Evolutionary conservation across 1,140 invertebrate species (phyloP).

Genomic region (Drosophila murphyi): DNA sequence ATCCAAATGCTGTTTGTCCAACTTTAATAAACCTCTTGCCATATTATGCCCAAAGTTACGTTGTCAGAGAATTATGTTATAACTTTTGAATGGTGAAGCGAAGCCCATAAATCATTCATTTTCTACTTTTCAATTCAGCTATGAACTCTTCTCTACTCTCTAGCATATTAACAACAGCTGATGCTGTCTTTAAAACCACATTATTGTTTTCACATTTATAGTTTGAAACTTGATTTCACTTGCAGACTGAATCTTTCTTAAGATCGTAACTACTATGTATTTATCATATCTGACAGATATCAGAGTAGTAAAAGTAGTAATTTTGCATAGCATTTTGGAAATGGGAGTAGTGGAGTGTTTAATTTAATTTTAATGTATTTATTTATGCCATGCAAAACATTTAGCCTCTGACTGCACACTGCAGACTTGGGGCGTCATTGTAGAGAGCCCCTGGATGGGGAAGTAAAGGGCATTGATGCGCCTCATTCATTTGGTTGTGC

Average conservation of each 20-base stretch:
- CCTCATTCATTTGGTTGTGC: slow-evolving; percentile 74
- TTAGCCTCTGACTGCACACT: slow-evolving; percentile 44
- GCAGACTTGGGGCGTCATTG: not conserved
- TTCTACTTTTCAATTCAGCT: not conserved
- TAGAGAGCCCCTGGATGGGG: not conserved
- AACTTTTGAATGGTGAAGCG: not conserved
- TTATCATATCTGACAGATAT: not conserved
- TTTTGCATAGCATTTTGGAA: slow-evolving; percentile 58
- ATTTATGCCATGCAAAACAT: slow-evolving; percentile 77
- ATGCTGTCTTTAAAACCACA: too few species aligned
- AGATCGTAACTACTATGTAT: too few species aligned
- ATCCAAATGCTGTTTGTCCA: not conserved
- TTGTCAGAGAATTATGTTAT: not conserved
- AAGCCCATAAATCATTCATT: not conserved
- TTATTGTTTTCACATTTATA: too few species aligned
- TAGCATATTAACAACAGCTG: not conserved
- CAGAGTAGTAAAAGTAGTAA: not conserved
- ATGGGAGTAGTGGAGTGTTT: slow-evolving; percentile 69
- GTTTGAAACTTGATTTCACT: too few species aligned
- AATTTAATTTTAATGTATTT: slow-evolving; percentile 80
- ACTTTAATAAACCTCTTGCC: slow-evolving; percentile 24
- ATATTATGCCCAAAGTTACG: slow-evolving; percentile 11
- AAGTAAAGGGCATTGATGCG: not conserved
- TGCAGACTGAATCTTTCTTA: too few species aligned
- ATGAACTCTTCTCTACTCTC: not conserved